phyloP scores from a whole-genome alignment of 2,888 invertebrate species.

The Carcina quercana region DNA sequence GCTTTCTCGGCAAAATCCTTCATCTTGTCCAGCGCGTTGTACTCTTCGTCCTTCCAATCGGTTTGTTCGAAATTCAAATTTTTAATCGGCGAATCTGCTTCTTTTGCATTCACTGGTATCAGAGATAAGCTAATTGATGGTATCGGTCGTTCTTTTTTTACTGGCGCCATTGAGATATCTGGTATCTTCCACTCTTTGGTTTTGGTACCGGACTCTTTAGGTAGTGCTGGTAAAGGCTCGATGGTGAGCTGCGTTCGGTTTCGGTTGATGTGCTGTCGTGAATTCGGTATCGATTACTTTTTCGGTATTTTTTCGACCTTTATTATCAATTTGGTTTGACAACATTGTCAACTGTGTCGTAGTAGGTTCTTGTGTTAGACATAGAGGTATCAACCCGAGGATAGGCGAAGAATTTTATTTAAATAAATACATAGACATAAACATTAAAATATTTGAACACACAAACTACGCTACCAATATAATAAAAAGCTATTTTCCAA shows the following conservation, averaged over 20 bases:
- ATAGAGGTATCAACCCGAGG: conserved; percentile 19
- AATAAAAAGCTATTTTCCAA: conserved; percentile 53
- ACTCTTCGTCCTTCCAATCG: conserved; percentile 58
- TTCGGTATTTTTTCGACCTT: conserved; percentile 32
- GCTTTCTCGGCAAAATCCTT: conserved; percentile 68
- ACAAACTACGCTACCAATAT: conserved; percentile 55
- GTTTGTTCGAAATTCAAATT: conserved; percentile 45
- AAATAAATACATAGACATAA: conserved; percentile 31
- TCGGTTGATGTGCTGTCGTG: conserved; percentile 70
- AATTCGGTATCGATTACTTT: conserved; percentile 39
- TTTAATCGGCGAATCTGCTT: conserved; percentile 54
- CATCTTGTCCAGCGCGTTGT: conserved; percentile 69
- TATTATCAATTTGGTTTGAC: conserved; percentile 72
- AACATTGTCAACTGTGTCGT: conserved; percentile 61
- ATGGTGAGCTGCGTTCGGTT: conserved; percentile 66
- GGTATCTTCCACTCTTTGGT: conserved; percentile 52
- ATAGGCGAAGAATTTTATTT: conserved; percentile 20
- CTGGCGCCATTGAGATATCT: conserved; percentile 49
- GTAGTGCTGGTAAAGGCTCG: conserved; percentile 50
- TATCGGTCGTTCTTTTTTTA: conserved; percentile 55
- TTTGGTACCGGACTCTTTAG: conserved; percentile 33
- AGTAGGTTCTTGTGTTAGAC: conserved; percentile 24
- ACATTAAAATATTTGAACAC: conserved; percentile 36
- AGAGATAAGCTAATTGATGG: conserved; percentile 65
- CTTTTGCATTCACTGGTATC: conserved; percentile 56